Base-by-base conservation (phyloP, 2,888 invertebrate species). In the Gasteruption jaculator region DNA sequence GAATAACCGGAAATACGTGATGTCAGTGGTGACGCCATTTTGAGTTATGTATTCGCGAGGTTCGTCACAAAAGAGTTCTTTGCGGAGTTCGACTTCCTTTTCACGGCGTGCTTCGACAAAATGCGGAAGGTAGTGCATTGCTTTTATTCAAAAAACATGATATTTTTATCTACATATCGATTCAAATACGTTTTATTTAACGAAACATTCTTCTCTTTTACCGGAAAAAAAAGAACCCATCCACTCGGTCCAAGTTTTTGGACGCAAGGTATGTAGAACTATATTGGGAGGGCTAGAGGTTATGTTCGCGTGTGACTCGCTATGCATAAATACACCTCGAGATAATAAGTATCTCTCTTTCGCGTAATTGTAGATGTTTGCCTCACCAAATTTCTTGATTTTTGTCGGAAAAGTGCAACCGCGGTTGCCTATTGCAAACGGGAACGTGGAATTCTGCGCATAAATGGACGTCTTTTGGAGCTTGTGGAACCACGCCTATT, bases 381-480 rank as follows among this genome's bases (percentile, higher is more conserved):
- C 15, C n/a, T 11, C 4, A 26, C 38, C 8, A 7, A 29, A n/a
- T n/a, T n/a, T 27, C 8, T 38, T 39, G 12, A 3, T 12, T 30
- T 33, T 46, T 77, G 77, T 34, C 72, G 96, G 95, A 99, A 99
- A 94, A 94, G 93, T 51, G 96, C 97, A 36, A 99, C 96, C 25
- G 99, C 99, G 46, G 99, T 99, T 49, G 99, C 99, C 26, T 96
- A 96, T 73, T 99, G 97, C 79, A 97, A 96, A 74, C 83, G 91
- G 53, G 99, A 99, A 32, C 83, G 83, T 72, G 99, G 99, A 48
- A 82, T 91, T 57, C 80, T 99, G 49, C 83, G 91, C 53, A 95
- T 97, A 10, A 99, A 99, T 78, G 99, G 99, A 32, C 86, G 97
- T 48, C 97, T 97, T 1, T 76, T 99, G 56, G 95, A 95, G 63